Conservation (phyloP, 2,888 invertebrate species). For the Cryptocephalus primarius region DNA sequence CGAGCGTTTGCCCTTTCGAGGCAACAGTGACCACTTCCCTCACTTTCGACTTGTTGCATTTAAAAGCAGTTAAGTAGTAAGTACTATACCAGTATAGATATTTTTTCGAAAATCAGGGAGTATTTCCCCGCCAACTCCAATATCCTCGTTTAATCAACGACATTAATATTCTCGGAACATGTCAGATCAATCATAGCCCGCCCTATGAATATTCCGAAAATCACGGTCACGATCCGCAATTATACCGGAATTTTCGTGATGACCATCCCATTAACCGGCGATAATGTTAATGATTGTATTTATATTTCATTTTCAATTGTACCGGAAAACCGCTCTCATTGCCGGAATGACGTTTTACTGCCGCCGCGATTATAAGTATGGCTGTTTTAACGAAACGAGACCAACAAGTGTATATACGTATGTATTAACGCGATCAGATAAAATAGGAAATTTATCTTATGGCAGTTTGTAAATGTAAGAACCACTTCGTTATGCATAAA, state of each 20-base stretch:
- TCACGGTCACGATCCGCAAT: not conserved
- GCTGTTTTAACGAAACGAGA: not conserved
- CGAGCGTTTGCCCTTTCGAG: too few species aligned
- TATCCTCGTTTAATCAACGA: too few species aligned
- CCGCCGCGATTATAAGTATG: not conserved
- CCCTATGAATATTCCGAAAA: not conserved
- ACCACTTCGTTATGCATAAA: slow-evolving; percentile 18
- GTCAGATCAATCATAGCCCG: not conserved
- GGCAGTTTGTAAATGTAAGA: slow-evolving; percentile 9
- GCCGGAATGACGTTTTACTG: slow-evolving; percentile 1
- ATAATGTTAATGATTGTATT: slow-evolving; percentile 5
- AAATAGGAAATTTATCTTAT: slow-evolving; percentile 11
- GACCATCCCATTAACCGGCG: slow-evolving; percentile 1
- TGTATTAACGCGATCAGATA: slow-evolving; percentile 9
- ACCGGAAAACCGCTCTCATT: slow-evolving; percentile 4
- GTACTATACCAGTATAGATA: too few species aligned
- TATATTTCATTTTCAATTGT: slow-evolving; percentile 6
- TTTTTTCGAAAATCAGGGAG: too few species aligned
- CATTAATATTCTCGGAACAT: not conserved
- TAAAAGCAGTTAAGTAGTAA: too few species aligned
- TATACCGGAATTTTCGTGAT: not conserved
- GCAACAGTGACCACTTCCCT: too few species aligned
- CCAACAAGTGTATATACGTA: slow-evolving; percentile 1
- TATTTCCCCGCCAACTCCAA: too few species aligned
- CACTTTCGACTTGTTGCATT: too few species aligned